Percentiles rank a stretch among this genome's conserved stretches.
phyloP scores from a whole-genome alignment of 2,113 vertebrate genomes.

The Callipepla squamata region DNA sequence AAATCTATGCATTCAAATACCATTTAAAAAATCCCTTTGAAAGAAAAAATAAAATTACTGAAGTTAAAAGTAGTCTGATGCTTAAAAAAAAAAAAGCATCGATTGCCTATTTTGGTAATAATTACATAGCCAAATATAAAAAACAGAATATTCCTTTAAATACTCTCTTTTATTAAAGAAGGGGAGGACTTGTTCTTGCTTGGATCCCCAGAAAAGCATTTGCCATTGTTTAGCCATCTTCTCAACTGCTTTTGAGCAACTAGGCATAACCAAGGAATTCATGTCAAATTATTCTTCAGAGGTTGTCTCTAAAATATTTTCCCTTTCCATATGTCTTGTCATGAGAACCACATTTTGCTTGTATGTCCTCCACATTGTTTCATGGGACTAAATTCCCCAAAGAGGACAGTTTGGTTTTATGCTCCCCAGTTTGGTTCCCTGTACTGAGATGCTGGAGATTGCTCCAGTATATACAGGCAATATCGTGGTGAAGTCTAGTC shows the following conservation, averaged over 20 bases:
- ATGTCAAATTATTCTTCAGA: not conserved
- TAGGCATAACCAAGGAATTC: not conserved
- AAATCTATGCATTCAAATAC: not conserved
- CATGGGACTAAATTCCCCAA: not conserved
- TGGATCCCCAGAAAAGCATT: not conserved
- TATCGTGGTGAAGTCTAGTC: not conserved
- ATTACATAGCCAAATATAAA: not conserved
- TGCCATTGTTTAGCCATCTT: not conserved
- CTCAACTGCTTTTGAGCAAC: not conserved
- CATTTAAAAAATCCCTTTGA: not conserved
- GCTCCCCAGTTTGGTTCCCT: not conserved
- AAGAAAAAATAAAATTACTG: slow-evolving; percentile 16
- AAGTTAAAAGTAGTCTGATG: not conserved
- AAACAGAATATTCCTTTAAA: not conserved
- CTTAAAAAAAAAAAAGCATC: not conserved
- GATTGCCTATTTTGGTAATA: not conserved
- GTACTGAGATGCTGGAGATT: not conserved
- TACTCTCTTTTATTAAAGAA: not conserved
- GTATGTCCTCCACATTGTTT: not conserved
- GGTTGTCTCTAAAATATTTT: not conserved
- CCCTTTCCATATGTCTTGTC: not conserved
- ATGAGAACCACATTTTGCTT: not conserved
- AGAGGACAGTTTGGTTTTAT: not conserved
- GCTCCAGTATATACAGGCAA: not conserved
- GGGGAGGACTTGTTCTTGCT: not conserved